Base-by-base conservation (phyloP, 2,888 invertebrate genomes). In the Lasioglossum figueresi region DNA sequence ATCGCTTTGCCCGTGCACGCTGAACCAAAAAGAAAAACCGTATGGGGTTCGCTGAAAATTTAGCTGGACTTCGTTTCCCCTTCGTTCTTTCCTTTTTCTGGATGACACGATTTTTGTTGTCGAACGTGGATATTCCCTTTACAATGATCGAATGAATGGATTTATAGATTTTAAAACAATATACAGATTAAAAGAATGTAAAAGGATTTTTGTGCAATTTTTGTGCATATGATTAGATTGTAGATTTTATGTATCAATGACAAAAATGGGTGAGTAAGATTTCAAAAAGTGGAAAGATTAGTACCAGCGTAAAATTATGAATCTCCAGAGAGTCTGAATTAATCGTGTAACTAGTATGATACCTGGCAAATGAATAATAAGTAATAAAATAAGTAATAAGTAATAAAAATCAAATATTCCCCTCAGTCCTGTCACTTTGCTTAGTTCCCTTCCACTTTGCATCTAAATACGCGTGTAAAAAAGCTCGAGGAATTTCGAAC, bases 1-100 rank as follows among this genome's bases (percentile, higher is more conserved):
- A 81, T 79, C 71, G 71, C n/a, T 48, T 34, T 56, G 31, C 80
- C 52, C n/a, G 52, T 52, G 52, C 52, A 52, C 52, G 23, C 3
- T 52, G 52, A n/a, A 52, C 52, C 52, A 52, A 52, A 52, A 52
- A 52, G 52, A 52, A n/a, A 52, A 52, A 52, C 52, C 52, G 23
- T 52, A n/a, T 52, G 52, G 48, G 6, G 19, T 52, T 52, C n/a
- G 52, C n/a, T 52, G n/a, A n/a, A 52, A 23, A 10, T 52, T 52
- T n/a, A 52, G n/a, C 52, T n/a, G 52, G 52, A 1, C 52, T 23
- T 23, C 10, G 10, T 23, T 52, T 52, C 10, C 52, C 23, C 3
- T 52, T n/a, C 52, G 52, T 52, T 10, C n/a, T 23, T 52, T 52
- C n/a, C 52, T 10, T 52, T 52, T n/a, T 52, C n/a, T 52, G 52